A percentile compares a stretch with the other conserved stretches of the same genome.
Evolutionary conservation across 2,888 invertebrate genomes (phyloP).

Genomic region (Notodonta dromedarius): DNA sequence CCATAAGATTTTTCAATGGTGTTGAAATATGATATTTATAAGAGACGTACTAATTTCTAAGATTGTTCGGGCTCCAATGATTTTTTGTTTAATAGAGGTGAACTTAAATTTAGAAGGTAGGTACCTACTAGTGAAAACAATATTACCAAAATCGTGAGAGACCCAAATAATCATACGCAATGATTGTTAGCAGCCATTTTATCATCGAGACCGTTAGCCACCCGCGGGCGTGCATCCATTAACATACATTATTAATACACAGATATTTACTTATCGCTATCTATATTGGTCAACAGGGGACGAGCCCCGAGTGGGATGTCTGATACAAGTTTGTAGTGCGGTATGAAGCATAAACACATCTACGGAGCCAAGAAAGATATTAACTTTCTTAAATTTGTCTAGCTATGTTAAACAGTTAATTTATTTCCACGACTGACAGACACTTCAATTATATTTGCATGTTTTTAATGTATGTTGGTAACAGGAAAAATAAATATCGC

Average conservation of each 20-base stretch:
- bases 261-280: background rate
- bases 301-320: background rate
- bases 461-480: background rate
- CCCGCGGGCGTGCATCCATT: background rate
- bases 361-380: no score
- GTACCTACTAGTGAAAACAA: no score
- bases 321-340: no score
- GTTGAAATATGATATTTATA: no score
- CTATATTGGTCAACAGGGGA: background rate
- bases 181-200: background rate
- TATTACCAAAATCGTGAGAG: background rate
- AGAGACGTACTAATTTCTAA: no score
- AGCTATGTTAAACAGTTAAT: background rate
- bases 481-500: constrained; percentile 23
- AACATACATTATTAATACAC: constrained; percentile 1
- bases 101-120: no score
- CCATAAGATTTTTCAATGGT: no score
- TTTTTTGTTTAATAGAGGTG: no score
- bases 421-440: background rate
- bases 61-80: no score
- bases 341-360: background rate
- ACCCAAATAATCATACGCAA: background rate
- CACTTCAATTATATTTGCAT: background rate
- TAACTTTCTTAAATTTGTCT: no score
- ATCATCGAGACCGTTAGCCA: background rate